These are phyloP conservation scores for Myopa tessellatipennis DNA, from an alignment of 2,888 invertebrate species.

Conservation along the genomic window DNA sequence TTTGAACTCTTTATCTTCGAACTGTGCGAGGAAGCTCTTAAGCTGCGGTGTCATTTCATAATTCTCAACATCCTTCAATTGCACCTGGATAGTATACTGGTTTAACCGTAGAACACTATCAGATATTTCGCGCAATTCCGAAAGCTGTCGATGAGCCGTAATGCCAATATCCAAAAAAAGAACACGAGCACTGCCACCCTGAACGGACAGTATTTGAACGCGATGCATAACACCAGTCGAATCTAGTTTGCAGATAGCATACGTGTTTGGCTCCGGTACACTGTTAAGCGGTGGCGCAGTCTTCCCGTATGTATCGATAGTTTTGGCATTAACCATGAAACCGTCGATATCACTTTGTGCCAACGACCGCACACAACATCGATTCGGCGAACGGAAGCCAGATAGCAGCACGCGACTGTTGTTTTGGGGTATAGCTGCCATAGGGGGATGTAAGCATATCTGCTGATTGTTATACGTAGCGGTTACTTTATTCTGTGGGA, in stretches of 20 bases:
- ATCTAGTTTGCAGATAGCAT: conserved; percentile 45
- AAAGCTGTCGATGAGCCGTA: conserved; percentile 41
- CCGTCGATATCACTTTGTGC: conserved; percentile 38
- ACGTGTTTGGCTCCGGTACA: conserved; percentile 42
- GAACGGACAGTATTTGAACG: conserved; percentile 43
- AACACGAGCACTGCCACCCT: conserved; percentile 42
- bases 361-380: conserved; percentile 44
- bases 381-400: conserved; percentile 45
- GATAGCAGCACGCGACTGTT: conserved; percentile 41
- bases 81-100: conserved; percentile 39
- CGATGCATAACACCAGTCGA: conserved; percentile 44
- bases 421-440: conserved; percentile 39
- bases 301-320: conserved; percentile 44
- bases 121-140: conserved; percentile 46
- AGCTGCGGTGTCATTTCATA: conserved; percentile 36
- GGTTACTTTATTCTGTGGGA: neutral
- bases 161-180: conserved; percentile 47
- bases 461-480: neutral
- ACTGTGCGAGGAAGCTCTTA: conserved; percentile 40
- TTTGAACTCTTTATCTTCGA: conserved; percentile 44
- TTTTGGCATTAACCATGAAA: conserved; percentile 36
- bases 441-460: neutral
- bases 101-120: conserved; percentile 43
- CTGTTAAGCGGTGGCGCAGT: conserved; percentile 37
- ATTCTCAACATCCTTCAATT: conserved; percentile 41